Conservation (phyloP, 2,888 invertebrate genomes). For the Meloe dianella region DNA sequence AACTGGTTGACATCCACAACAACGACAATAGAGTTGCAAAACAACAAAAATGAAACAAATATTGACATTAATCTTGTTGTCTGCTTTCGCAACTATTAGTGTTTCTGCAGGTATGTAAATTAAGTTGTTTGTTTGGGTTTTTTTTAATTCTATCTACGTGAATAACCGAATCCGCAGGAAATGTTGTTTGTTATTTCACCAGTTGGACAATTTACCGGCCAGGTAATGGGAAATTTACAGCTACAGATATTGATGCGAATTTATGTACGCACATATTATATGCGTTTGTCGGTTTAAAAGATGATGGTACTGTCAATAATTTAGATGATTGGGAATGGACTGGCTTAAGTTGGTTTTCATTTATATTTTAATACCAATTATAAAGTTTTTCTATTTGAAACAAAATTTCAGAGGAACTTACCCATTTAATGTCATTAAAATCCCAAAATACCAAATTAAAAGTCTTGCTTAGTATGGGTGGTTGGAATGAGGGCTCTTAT, state of each 20-base stretch:
- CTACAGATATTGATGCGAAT: constrained; percentile 69
- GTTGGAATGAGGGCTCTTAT: constrained; percentile 68
- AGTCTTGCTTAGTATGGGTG: constrained; percentile 71
- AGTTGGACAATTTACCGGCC: constrained; percentile 51
- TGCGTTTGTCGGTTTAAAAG: constrained; percentile 71
- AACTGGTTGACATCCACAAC: not conserved
- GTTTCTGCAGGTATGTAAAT: constrained; percentile 5
- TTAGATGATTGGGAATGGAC: constrained; percentile 58
- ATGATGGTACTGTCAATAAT: constrained; percentile 62
- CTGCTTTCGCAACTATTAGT: not conserved
- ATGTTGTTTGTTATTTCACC: constrained; percentile 26
- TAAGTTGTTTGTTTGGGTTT: not conserved
- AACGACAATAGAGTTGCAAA: too few relatives aligned
- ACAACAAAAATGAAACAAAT: not conserved
- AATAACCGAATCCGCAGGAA: constrained; percentile 8
- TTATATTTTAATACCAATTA: not conserved
- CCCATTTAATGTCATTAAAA: constrained; percentile 64
- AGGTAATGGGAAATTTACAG: constrained; percentile 69
- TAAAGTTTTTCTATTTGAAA: not conserved
- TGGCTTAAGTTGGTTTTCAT: not conserved
- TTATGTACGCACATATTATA: constrained; percentile 80
- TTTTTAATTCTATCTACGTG: not conserved
- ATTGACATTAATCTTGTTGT: not conserved
- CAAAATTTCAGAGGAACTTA: constrained; percentile 39
- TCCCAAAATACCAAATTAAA: constrained; percentile 62